phyloP scores from a whole-genome alignment of 2,113 vertebrate genomes.

The Macaca mulatta region DNA sequence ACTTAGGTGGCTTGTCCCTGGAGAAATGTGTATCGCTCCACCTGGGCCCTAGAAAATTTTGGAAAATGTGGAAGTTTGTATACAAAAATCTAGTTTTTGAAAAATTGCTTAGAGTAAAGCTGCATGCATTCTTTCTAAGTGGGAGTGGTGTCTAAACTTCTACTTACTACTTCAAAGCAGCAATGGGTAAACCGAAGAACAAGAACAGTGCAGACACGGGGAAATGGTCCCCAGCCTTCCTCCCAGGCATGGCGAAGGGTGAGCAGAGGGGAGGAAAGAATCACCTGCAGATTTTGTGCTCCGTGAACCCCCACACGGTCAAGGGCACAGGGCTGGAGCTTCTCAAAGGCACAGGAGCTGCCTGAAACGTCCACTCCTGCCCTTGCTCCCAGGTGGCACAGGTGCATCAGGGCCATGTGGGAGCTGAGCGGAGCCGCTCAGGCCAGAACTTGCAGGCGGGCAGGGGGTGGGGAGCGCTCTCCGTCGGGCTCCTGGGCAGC shows the following conservation, averaged over 20 bases:
- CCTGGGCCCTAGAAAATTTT: too few relatives aligned
- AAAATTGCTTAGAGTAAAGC: background rate
- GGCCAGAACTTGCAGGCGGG: background rate
- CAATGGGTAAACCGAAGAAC: background rate
- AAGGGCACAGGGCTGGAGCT: background rate
- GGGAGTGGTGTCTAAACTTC: background rate
- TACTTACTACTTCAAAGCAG: background rate
- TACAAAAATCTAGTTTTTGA: background rate
- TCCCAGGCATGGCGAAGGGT: too few relatives aligned
- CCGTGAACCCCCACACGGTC: rapidly evolving
- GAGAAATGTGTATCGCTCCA: rapidly evolving
- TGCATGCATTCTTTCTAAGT: too few relatives aligned
- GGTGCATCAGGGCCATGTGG: rapidly evolving
- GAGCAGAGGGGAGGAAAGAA: background rate
- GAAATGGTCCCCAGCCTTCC: background rate
- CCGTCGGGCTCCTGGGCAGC: rapidly evolving
- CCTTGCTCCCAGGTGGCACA: background rate
- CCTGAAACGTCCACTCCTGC: background rate
- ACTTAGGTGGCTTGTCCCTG: rapidly evolving
- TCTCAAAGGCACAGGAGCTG: background rate
- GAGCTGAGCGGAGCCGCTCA: background rate
- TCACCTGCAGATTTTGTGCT: background rate
- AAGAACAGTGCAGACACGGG: rapidly evolving
- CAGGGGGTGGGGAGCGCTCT: rapidly evolving
- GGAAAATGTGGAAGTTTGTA: background rate